Evolutionary conservation across 2,113 vertebrate genomes (phyloP).

Genomic region (Antigone vipio): DNA sequence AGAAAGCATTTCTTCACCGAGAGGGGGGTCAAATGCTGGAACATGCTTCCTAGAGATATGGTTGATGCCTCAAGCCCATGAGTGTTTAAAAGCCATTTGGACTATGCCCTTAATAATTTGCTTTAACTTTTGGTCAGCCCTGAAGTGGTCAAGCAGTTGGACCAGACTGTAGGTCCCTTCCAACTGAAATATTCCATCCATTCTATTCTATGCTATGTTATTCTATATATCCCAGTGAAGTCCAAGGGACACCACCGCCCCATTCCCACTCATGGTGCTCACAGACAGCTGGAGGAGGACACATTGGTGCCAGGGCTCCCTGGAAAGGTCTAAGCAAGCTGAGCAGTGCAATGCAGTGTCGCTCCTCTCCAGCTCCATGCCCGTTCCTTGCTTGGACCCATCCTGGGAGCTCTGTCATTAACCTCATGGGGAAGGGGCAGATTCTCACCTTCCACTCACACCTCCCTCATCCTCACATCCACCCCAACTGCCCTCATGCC

Average conservation of each 20-base stretch:
- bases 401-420: neutral
- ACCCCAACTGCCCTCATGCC: neutral
- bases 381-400: neutral
- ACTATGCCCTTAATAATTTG: neutral
- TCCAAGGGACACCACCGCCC: neutral
- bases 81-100: neutral
- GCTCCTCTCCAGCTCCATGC: neutral
- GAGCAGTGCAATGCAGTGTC: neutral
- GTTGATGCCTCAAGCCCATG: neutral
- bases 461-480: neutral
- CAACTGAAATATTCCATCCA: neutral
- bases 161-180: neutral
- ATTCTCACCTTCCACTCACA: neutral
- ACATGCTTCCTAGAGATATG: neutral
- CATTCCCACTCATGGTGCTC: neutral
- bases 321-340: neutral
- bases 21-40: neutral
- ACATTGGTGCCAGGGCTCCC: neutral
- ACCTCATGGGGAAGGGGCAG: neutral
- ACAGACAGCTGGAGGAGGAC: neutral
- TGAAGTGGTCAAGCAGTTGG: neutral
- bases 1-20: neutral
- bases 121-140: neutral
- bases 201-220: no score
- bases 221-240: neutral